Base-by-base conservation (phyloP, 2,113 vertebrate species). In the Callopanchax toddi region DNA sequence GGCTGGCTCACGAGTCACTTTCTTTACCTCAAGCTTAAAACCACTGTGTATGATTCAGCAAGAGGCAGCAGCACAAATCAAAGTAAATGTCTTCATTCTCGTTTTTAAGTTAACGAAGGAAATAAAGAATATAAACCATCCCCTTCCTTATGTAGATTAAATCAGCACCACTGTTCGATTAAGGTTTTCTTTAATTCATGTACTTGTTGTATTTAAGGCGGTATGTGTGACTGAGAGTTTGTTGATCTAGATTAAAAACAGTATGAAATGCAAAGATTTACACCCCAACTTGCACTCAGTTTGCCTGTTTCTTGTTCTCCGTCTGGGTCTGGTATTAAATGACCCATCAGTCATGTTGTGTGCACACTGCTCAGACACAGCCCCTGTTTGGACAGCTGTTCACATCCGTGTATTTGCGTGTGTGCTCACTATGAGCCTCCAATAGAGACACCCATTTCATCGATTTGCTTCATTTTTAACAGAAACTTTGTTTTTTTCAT, bases 331-430 rank as follows among this genome's bases (percentile, higher is more conserved):
- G 58, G 55, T 75, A 89, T 86, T 82, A 11, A 84, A 78, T 74
- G 70, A 71, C 56, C 76, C 52, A 89, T 89, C 85, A 61, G 42
- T 89, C 83, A 81, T 37, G 56, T 57, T 56, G 56, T 59, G 50
- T 78, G 64, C 43, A 75, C 53, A 56, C 76, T 2, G 11, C 60
- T 64, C 66, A 64, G 51, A 81, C 71, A 76, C 51, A 29, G 65
- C 43, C 69, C 32, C 15, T 93, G 86, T 92, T 92, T 92, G 84
- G 77, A 86, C 89, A 92, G 89, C 90, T 89, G 86, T 73, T 71
- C 66, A 60, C 55, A 56, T 34, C 25, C 54, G 26, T 60, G 20
- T 21, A 34, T 75, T 15, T 40, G 22, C 67, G 12, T 59, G 32
- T 56, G 20, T 62, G 48, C 15, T 12, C n/a, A 46, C 43, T 63